Evolutionary conservation across 2,113 vertebrate genomes (phyloP), one percentile per base, ranked within the genome.

Genomic region (Dolichallabes microphthalmus): DNA sequence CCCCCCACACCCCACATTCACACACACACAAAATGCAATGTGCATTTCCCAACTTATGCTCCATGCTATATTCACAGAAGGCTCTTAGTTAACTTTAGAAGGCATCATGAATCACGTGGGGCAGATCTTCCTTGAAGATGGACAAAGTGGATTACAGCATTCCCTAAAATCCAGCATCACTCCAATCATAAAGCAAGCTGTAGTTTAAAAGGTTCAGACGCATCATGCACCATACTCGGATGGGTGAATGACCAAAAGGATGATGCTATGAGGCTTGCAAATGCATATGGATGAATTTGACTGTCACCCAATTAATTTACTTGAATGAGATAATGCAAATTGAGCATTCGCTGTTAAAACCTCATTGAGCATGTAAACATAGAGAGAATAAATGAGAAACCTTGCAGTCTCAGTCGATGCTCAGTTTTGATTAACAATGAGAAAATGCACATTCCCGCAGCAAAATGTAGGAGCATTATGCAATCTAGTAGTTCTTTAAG

Each of bases 1-100:
- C 32, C 32, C 32, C 32, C 32, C 1, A 1, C 1, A 1, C 1
- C 32, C 1, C 45, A 45, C 45, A 6, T 6, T 0, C 45, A 45
- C 45, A 1, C 1, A 45, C 45, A 7, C 45, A 45, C 45, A 45
- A 6, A 45, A 45, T 74, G 66, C 58, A 79, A 32, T 52, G 45
- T 82, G 39, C 64, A 27, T 27, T 17, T 39, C 22, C 1, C 66
- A 27, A 14, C 73, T 87, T 81, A 20, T 82, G 75, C 58, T 87
- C 76, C 15, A 25, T 53, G 84, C 14, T 82, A 27, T 89, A 87
- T 87, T 85, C 82, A 82, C 66, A 85, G 82, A 85, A 89, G 79
- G 78, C 85, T 85, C 73, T 88, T 82, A 84, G 53, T 52, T 22
- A 55, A 39, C 22, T 80, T 15, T 57, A 12, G 64, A 64, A 76